A percentile compares a stretch with the other conserved stretches of the same genome.
Conservation (phyloP, 2,113 vertebrate genomes). For the Ammodytes dubius region DNA sequence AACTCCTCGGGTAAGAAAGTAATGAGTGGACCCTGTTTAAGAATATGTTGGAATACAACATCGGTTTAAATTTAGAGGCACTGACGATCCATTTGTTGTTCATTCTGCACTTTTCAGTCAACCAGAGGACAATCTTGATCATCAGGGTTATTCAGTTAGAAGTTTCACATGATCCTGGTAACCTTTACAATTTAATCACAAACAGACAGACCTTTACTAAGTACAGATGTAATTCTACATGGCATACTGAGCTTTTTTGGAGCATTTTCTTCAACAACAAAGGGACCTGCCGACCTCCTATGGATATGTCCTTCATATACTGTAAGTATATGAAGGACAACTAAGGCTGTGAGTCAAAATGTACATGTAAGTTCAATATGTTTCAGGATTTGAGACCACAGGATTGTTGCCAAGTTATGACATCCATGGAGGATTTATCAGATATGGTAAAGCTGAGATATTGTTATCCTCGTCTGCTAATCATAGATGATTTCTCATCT, state of each 20-base stretch:
- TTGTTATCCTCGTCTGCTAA: neutral
- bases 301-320: neutral
- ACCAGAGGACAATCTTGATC: constrained; percentile 47
- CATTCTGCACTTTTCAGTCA: constrained; percentile 30
- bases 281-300: constrained; percentile 7
- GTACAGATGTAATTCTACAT: constrained; percentile 56
- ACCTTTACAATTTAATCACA: constrained; percentile 68
- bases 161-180: constrained; percentile 62
- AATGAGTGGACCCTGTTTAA: neutral
- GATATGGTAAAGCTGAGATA: neutral
- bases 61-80: constrained; percentile 7
- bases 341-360: neutral
- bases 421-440: neutral
- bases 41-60: neutral
- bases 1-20: neutral
- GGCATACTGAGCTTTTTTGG: constrained; percentile 42
- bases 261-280: constrained; percentile 8
- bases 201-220: constrained; percentile 62
- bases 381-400: neutral
- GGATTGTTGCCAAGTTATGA: neutral
- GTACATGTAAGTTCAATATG: neutral
- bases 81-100: constrained; percentile 7
- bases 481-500: neutral
- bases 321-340: too few relatives aligned
- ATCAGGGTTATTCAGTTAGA: constrained; percentile 47